A percentile compares a stretch with the other conserved stretches of the same genome.
Evolutionary conservation across 2,888 invertebrate species (phyloP).

Genomic region (Hyppa rectilinea): DNA sequence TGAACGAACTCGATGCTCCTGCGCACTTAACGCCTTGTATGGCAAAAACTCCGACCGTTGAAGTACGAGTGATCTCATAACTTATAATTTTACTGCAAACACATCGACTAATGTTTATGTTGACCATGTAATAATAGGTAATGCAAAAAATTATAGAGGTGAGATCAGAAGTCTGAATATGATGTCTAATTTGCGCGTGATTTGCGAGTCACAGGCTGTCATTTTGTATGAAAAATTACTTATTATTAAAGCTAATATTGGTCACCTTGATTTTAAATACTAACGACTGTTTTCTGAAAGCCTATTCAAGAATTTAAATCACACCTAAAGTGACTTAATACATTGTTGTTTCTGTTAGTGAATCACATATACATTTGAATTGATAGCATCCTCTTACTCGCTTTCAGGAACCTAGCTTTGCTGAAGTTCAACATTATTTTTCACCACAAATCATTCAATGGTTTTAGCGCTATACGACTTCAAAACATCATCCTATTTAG

Average conservation of each 20-base stretch:
- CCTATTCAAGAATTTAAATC: conserved; percentile 9
- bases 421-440: too few species aligned
- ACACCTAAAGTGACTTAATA: not conserved
- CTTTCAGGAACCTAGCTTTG: not conserved
- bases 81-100: conserved; percentile 58
- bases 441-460: too few species aligned
- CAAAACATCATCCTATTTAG: not conserved
- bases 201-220: conserved; percentile 26
- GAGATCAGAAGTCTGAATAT: conserved; percentile 36
- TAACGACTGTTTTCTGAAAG: conserved; percentile 20
- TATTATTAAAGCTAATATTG: conserved; percentile 29
- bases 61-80: conserved; percentile 52
- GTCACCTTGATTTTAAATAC: conserved; percentile 37
- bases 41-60: conserved; percentile 43
- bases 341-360: not conserved
- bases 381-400: not conserved
- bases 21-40: conserved; percentile 35
- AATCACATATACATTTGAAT: not conserved
- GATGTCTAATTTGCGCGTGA: conserved; percentile 30
- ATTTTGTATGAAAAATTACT: conserved; percentile 31
- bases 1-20: conserved; percentile 13
- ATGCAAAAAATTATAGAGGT: conserved; percentile 40
- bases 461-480: too few species aligned
- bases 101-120: conserved; percentile 45
- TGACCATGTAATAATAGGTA: conserved; percentile 38